Percentiles rank a stretch among this genome's conserved stretches.
phyloP scores from a whole-genome alignment of 2,888 invertebrate species.

The Aphrophora alni region DNA sequence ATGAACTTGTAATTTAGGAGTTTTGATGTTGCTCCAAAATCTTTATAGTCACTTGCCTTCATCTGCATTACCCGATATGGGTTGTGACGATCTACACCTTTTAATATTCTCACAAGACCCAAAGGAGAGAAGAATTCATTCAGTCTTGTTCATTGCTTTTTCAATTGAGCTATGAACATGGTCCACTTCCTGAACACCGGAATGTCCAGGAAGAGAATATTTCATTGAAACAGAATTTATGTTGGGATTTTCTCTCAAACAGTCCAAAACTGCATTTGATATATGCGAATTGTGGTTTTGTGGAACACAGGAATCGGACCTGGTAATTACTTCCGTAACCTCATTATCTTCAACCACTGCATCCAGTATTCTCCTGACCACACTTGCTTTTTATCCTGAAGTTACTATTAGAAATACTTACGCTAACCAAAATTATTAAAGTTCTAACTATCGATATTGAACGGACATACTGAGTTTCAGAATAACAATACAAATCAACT shows the following conservation, averaged over 20 bases:
- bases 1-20: slow-evolving; percentile 3
- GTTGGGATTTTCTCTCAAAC: slow-evolving; percentile 6
- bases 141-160: slow-evolving; percentile 10
- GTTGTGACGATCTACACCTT: slow-evolving; percentile 21
- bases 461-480: too few relatives aligned
- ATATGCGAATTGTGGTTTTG: slow-evolving; percentile 16
- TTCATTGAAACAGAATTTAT: slow-evolving; percentile 15
- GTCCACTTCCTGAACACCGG: slow-evolving; percentile 24
- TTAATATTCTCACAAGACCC: slow-evolving; percentile 17
- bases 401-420: too few relatives aligned
- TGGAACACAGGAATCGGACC: slow-evolving; percentile 27
- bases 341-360: slow-evolving; percentile 20
- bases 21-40: not conserved
- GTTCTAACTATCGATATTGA: too few relatives aligned
- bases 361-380: slow-evolving; percentile 13
- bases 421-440: too few relatives aligned
- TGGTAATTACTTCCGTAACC: not conserved
- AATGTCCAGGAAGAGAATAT: slow-evolving; percentile 24
- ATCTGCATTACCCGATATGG: slow-evolving; percentile 21
- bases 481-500: too few relatives aligned
- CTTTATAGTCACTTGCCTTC: slow-evolving; percentile 15
- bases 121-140: slow-evolving; percentile 25
- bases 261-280: slow-evolving; percentile 19
- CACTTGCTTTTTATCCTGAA: slow-evolving; percentile 3
- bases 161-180: slow-evolving; percentile 14